Conservation (phyloP, 2,113 vertebrate genomes). For the Alosa alosa region DNA sequence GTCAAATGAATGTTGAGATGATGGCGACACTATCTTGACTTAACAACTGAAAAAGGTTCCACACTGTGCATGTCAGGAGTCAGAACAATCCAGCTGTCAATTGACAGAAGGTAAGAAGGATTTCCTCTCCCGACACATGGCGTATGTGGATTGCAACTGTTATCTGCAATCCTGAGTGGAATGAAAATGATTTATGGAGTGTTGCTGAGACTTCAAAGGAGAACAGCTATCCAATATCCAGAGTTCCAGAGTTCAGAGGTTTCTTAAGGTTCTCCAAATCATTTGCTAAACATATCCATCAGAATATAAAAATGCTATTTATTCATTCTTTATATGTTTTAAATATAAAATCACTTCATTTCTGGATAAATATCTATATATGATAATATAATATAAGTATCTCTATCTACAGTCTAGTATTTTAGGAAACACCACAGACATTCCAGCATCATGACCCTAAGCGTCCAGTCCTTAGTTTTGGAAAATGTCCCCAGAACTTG, state of each 20-base stretch:
- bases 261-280: neutral
- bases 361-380: no score
- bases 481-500: neutral
- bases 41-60: neutral
- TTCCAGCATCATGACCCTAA: neutral
- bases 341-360: neutral
- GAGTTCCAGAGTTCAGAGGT: slow-evolving; percentile 6
- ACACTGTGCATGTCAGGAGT: neutral
- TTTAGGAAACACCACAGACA: neutral
- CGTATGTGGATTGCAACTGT: neutral
- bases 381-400: neutral
- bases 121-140: neutral
- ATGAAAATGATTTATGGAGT: neutral
- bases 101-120: neutral
- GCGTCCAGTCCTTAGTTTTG: neutral
- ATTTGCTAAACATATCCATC: neutral
- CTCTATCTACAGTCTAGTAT: neutral
- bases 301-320: neutral
- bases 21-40: neutral
- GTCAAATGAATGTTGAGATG: neutral
- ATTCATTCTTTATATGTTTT: neutral
- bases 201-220: neutral
- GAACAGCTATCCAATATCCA: neutral
- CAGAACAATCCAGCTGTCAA: neutral
- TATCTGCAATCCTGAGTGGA: neutral